Conservation (phyloP, 2,888 invertebrate genomes). For the Athrips mouffetella region DNA sequence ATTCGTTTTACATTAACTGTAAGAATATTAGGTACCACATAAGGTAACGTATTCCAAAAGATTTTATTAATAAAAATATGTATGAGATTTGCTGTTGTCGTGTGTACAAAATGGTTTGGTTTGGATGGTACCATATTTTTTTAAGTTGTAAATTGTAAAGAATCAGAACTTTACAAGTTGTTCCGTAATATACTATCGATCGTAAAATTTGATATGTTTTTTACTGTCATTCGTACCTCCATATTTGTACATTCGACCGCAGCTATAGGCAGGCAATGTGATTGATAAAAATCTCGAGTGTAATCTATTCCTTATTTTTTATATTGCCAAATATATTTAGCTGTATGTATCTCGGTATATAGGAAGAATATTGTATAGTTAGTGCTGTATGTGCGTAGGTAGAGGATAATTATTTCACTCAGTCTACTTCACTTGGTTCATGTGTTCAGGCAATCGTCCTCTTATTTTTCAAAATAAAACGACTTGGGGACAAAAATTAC, state of each 20-base stretch:
- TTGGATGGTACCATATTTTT: too few species aligned
- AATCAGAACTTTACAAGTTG: too few species aligned
- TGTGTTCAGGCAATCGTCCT: too few species aligned
- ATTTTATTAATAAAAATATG: constrained; percentile 12
- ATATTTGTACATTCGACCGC: constrained; percentile 24
- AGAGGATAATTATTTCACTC: neutral
- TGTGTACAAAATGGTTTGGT: constrained; percentile 3
- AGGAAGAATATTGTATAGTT: neutral
- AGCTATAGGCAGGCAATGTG: constrained; percentile 59
- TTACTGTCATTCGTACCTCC: too few species aligned
- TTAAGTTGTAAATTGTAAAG: too few species aligned
- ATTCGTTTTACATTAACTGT: constrained; percentile 50
- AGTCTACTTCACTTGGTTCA: too few species aligned
- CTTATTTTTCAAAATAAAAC: too few species aligned
- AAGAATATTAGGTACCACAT: constrained; percentile 36
- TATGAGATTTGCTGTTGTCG: constrained; percentile 35
- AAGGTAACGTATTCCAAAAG: constrained; percentile 51
- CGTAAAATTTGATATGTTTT: too few species aligned
- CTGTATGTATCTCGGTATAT: constrained; percentile 59
- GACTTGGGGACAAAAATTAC: too few species aligned
- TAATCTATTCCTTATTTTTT: constrained; percentile 75
- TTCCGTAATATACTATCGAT: too few species aligned
- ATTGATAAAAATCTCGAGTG: constrained; percentile 62
- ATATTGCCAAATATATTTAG: constrained; percentile 77
- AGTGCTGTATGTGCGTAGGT: neutral